phyloP scores from a whole-genome alignment of 1,140 invertebrate species.

The Drosophila navojoa region DNA sequence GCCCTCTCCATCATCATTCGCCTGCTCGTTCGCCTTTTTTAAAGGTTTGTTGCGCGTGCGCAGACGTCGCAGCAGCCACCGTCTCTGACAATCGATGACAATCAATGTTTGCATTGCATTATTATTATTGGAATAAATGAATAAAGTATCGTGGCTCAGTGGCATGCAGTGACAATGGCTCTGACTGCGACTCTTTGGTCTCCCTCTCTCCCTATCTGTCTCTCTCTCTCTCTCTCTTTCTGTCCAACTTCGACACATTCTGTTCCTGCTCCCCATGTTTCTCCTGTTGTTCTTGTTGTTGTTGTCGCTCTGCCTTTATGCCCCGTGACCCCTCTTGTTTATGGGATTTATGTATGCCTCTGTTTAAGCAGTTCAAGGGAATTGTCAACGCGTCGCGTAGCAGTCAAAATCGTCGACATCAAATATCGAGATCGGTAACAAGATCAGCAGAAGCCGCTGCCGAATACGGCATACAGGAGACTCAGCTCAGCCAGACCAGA shows the following conservation, averaged over 20 bases:
- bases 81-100: conserved; percentile 77
- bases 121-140: conserved; percentile 84
- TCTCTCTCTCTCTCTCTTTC: too few relatives aligned
- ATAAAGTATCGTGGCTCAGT: conserved; percentile 74
- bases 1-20: background rate
- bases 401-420: conserved; percentile 81
- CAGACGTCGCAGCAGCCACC: conserved; percentile 45
- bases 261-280: conserved; percentile 45
- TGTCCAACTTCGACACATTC: conserved; percentile 42
- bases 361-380: conserved; percentile 64
- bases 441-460: conserved; percentile 62
- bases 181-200: conserved; percentile 6
- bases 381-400: conserved; percentile 70
- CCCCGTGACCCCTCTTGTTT: conserved; percentile 16
- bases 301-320: conserved; percentile 1
- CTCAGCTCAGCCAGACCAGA: conserved; percentile 22
- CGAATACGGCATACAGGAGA: conserved; percentile 28
- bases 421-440: conserved; percentile 82
- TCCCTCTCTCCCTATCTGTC: background rate
- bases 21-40: background rate
- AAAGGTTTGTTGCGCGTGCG: conserved; percentile 62
- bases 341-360: conserved; percentile 62
- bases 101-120: conserved; percentile 83
- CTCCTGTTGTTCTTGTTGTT: conserved; percentile 4
- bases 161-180: conserved; percentile 80